phyloP scores from a whole-genome alignment of 2,113 vertebrate species.

The Malaclemys terrapin region DNA sequence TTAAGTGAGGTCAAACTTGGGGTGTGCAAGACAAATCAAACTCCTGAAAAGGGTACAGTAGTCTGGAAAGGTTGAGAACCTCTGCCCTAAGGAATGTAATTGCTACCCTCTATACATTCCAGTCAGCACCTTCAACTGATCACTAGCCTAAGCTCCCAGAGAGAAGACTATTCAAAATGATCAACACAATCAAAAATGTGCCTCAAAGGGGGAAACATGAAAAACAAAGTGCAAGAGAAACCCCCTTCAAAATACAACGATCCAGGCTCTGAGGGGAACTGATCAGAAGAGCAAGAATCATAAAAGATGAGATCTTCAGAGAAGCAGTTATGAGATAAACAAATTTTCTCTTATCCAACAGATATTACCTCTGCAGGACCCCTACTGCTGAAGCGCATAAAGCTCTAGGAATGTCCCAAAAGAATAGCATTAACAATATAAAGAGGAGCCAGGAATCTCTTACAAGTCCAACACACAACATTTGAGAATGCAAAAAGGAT shows the following conservation, averaged over 20 bases:
- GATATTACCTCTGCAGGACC: background rate
- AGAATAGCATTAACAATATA: background rate
- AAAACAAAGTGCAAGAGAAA: background rate
- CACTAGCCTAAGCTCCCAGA: background rate
- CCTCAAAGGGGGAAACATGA: background rate
- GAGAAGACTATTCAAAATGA: background rate
- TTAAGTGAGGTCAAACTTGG: no score
- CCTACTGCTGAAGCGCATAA: background rate
- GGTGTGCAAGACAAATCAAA: no score
- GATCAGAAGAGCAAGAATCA: background rate
- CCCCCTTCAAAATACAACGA: background rate
- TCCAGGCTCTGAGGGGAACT: background rate
- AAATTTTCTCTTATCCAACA: background rate
- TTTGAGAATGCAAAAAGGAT: background rate
- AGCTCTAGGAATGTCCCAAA: background rate
- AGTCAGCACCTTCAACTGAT: background rate
- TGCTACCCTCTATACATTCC: background rate
- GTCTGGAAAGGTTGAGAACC: rapidly evolving
- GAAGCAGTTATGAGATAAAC: rapidly evolving
- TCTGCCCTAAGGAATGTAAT: background rate
- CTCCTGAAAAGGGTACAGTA: no score
- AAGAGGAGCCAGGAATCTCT: background rate
- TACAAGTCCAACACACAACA: background rate
- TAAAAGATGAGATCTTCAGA: background rate
- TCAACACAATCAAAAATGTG: background rate